Evolutionary conservation across 2,113 vertebrate species (phyloP).

Genomic region (Dermatemys mawii): DNA sequence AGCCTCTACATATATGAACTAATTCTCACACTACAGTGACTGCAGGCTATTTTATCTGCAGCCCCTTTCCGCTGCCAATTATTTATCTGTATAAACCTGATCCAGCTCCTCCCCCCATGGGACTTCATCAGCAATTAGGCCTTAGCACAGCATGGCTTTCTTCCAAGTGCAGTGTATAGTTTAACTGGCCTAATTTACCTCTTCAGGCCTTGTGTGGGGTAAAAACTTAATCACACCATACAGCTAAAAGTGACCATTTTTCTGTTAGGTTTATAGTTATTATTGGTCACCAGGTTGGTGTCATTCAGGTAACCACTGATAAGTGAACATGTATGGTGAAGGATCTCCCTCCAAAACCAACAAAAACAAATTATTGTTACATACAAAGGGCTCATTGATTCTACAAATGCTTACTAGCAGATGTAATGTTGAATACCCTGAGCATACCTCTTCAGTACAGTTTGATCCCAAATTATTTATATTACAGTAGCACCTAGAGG

Average conservation of each 20-base stretch:
- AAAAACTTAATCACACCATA: not conserved
- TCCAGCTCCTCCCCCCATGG: not conserved
- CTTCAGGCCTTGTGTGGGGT: not conserved
- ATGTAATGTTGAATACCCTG: not conserved
- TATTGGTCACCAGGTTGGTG: not conserved
- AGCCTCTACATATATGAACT: not conserved
- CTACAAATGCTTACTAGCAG: not conserved
- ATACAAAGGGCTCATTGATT: not conserved
- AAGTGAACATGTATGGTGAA: not conserved
- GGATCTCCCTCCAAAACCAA: not conserved
- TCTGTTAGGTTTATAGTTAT: not conserved
- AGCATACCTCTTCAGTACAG: not conserved
- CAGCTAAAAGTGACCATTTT: not conserved
- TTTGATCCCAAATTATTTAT: not conserved
- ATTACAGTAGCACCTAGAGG: not conserved
- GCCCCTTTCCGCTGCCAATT: not conserved
- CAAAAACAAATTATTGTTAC: not conserved
- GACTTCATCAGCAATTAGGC: not conserved
- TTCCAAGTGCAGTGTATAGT: not conserved
- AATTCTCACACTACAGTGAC: not conserved
- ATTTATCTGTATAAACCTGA: not conserved
- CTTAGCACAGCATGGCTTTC: not conserved
- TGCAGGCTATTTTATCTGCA: not conserved
- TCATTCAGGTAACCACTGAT: not conserved
- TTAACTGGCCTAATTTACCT: not conserved